A percentile compares a stretch with the other conserved stretches of the same genome.
Evolutionary conservation across 2,888 invertebrate species (phyloP).

Genomic region (Malthinus seriepunctatus): DNA sequence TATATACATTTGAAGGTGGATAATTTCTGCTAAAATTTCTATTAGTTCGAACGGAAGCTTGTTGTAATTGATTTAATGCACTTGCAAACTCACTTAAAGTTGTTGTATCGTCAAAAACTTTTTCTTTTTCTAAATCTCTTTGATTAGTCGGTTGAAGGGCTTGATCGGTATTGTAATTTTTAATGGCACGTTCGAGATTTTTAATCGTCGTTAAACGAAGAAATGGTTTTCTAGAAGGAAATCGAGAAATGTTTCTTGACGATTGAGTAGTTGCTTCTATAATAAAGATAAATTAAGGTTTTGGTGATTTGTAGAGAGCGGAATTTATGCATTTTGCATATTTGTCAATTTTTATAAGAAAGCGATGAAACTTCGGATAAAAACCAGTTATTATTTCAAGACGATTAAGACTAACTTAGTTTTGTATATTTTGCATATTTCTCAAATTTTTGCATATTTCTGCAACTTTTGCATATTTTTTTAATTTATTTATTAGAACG

Average conservation of each 20-base stretch:
- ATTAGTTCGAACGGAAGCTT: constrained; percentile 35
- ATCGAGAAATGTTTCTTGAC: constrained; percentile 37
- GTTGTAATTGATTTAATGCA: constrained; percentile 43
- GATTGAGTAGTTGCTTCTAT: constrained; percentile 25
- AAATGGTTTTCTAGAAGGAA: constrained; percentile 35
- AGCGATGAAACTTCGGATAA: no score
- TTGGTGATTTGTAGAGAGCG: not conserved
- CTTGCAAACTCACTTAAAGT: constrained; percentile 44
- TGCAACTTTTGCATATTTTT: no score
- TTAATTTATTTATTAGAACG: no score
- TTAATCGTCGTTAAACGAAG: constrained; percentile 28
- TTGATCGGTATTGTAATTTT: constrained; percentile 38
- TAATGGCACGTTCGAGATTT: constrained; percentile 38
- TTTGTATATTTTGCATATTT: no score
- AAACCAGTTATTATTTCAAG: no score
- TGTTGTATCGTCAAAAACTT: constrained; percentile 35
- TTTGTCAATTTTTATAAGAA: no score
- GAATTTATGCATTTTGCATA: no score
- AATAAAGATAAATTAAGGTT: constrained; percentile 2
- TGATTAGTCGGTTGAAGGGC: constrained; percentile 43
- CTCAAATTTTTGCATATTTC: no score
- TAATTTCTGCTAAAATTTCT: constrained; percentile 5
- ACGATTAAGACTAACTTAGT: no score
- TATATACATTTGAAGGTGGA: not conserved
- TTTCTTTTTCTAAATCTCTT: constrained; percentile 38